phyloP scores from a whole-genome alignment of 2,797 vertebrate species.

The Pyrocephalus nanus region DNA sequence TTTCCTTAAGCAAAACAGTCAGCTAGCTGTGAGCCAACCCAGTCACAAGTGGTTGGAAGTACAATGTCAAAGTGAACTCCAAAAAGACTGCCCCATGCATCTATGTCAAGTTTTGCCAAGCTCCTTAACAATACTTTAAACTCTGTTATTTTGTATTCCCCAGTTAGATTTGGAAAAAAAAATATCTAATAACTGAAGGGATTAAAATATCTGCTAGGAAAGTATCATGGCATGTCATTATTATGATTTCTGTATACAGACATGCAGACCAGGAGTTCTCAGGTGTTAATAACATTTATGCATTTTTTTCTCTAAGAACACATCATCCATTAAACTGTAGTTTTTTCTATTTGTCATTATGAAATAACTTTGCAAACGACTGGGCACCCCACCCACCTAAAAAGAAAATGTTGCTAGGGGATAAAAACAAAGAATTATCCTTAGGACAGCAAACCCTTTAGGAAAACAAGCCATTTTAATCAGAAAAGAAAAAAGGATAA shows the following conservation, averaged over 20 bases:
- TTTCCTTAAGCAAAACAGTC: conserved; percentile 2
- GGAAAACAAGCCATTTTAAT: neutral
- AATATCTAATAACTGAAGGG: neutral
- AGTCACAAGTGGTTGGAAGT: neutral
- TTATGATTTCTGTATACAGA: neutral
- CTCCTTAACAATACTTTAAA: neutral
- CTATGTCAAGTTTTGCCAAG: neutral
- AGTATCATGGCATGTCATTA: neutral
- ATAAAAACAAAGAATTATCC: neutral
- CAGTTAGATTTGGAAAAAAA: neutral
- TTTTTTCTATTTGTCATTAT: neutral
- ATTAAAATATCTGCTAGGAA: neutral
- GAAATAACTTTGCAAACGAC: neutral
- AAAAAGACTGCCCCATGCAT: neutral
- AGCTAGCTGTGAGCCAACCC: neutral
- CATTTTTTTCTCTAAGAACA: neutral
- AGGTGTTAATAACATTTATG: neutral
- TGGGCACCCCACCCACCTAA: neutral
- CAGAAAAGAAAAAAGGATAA: neutral
- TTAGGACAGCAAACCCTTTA: neutral
- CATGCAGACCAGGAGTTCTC: neutral
- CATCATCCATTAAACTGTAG: neutral
- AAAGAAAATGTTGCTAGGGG: neutral
- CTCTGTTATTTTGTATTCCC: neutral
- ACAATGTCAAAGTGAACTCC: neutral